Percentiles rank a stretch among this genome's conserved stretches.
These are phyloP conservation scores for Cyanistes caeruleus DNA, from an alignment of 2,113 vertebrate species.

Conservation along the genomic window DNA sequence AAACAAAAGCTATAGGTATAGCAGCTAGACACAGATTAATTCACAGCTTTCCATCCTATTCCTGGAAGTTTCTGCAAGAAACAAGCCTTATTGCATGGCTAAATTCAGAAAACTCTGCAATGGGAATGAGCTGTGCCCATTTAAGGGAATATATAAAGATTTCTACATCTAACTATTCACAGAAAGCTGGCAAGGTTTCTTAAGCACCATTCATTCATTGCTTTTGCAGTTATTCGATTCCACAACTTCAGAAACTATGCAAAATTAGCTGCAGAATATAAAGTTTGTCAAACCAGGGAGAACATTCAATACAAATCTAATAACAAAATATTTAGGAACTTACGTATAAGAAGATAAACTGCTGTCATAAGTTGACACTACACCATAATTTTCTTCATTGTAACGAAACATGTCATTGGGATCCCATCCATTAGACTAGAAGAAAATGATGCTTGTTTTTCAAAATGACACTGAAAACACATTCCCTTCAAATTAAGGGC, in stretches of 20 bases:
- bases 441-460: slow-evolving; percentile 68
- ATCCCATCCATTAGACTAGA: slow-evolving; percentile 98
- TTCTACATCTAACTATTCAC: slow-evolving; percentile 35
- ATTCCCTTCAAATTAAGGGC: slow-evolving; percentile 13
- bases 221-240: background rate
- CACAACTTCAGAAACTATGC: background rate
- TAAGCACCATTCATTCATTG: slow-evolving; percentile 44
- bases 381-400: slow-evolving; percentile 98
- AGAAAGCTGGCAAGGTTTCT: slow-evolving; percentile 50
- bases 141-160: slow-evolving; percentile 56
- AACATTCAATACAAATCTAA: slow-evolving; percentile 30
- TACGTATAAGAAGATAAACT: slow-evolving; percentile 98
- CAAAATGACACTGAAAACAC: slow-evolving; percentile 62
- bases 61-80: background rate
- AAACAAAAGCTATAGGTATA: background rate
- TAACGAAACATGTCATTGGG: slow-evolving; percentile 99
- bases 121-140: slow-evolving; percentile 20
- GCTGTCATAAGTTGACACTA: slow-evolving; percentile 97
- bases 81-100: background rate
- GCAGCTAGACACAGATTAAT: background rate
- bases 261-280: background rate
- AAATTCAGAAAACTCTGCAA: slow-evolving; percentile 10
- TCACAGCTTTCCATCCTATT: background rate
- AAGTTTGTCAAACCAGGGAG: slow-evolving; percentile 1
- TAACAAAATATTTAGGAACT: slow-evolving; percentile 70